Conservation (phyloP, 1,140 invertebrate genomes). For the Nomia melanderi region DNA sequence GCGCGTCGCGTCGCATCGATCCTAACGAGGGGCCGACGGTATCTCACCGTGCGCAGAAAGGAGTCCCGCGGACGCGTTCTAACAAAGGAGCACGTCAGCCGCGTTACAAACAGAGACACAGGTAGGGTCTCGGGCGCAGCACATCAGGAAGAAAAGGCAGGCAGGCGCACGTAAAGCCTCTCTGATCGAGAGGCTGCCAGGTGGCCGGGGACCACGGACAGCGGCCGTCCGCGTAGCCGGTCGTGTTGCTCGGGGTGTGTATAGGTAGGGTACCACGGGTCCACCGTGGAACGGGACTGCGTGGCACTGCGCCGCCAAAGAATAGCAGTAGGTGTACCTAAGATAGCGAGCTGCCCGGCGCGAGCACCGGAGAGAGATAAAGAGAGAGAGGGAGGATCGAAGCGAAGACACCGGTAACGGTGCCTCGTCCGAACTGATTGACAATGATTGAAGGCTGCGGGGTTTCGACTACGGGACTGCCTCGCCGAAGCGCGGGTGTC, state of each 20-base stretch:
- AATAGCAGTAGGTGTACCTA: constrained; percentile 61
- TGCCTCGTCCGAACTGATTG: constrained; percentile 71
- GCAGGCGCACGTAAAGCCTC: background rate
- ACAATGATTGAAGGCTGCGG: constrained; percentile 73
- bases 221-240: background rate
- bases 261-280: constrained; percentile 10
- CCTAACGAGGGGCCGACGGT: background rate
- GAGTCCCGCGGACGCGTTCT: background rate
- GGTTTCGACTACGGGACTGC: constrained; percentile 40
- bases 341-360: constrained; percentile 35
- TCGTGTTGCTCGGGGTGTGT: constrained; percentile 5
- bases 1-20: too few species aligned
- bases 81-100: background rate
- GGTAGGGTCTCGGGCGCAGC: background rate
- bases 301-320: constrained; percentile 59
- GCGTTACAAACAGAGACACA: background rate
- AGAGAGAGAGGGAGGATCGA: constrained; percentile 43
- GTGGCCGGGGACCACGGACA: constrained; percentile 1
- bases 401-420: constrained; percentile 67
- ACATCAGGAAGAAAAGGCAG: background rate
- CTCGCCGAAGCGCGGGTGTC: constrained; percentile 6
- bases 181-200: constrained; percentile 17
- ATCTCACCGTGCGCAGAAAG: background rate
- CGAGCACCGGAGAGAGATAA: too few species aligned
- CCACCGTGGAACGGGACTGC: constrained; percentile 65